Evolutionary conservation across 2,888 invertebrate species (phyloP), one percentile per base, ranked within the genome.

Genomic region (Pollenia labialis): DNA sequence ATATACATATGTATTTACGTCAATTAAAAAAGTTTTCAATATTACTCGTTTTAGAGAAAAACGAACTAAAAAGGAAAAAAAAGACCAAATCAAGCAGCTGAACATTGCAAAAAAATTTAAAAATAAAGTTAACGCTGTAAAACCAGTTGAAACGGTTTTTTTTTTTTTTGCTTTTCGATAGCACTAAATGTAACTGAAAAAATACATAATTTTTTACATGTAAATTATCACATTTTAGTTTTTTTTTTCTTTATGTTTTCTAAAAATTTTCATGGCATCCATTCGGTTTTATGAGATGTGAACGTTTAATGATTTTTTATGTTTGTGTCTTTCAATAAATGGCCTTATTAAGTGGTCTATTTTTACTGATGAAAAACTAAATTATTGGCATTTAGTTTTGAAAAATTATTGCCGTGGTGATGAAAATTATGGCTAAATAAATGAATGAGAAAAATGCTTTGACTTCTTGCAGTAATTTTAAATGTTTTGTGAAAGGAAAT

Each of bases 141-240:
- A 42, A 54, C 18, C 54, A 50, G 64, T 64, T 76, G 52, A 64
- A 76, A 76, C 64, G 23, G 54, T 23, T 52, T 64, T 62, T 23
- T 32, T 32, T 4, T 32, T 23, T 32, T 32, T 4, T 32, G 1
- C n/a, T 54, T 71, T n/a, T 56, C 48, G 44, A 18, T 56, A 32
- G 32, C 32, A 50, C 8, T 68, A 32, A 32, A 32, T 32, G 23
- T 6, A 52, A 16, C 52, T 16, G 16, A 23, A n/a, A 32, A 50
- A 12, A 16, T 42, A 23, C 72, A 58, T 48, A 74, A 74, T 40
- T 48, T 50, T 60, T 74, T 48, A 48, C 60, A 60, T 74, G 62
- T 50, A 75, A 75, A 75, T 75, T 62, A 75, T 75, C 10, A 62
- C 62, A 50, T 50, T 60, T 16, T 11, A 46, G 23, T 23, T 23